Evolutionary conservation across 1,140 invertebrate genomes (phyloP).

Genomic region (Planococcus citri): DNA sequence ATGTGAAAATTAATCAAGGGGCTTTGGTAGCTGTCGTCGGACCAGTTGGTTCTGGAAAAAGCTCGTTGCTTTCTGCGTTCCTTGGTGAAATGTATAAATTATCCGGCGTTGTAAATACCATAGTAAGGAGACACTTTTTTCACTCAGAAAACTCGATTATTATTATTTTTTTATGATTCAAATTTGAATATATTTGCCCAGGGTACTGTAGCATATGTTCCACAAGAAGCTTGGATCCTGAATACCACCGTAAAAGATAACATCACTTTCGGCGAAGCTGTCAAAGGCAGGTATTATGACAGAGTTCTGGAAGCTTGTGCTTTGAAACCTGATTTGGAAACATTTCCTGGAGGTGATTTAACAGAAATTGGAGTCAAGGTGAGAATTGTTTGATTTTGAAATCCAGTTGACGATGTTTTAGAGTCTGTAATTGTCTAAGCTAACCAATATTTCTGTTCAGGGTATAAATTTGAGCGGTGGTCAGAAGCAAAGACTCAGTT

Average conservation of each 20-base stretch:
- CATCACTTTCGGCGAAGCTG: slow-evolving; percentile 37
- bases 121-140: slow-evolving; percentile 30
- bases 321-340: slow-evolving; percentile 37
- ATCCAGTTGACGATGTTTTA: no score
- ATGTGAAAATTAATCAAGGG: slow-evolving; percentile 30
- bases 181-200: slow-evolving; percentile 28
- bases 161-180: no score
- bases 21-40: slow-evolving; percentile 43
- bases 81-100: slow-evolving; percentile 39
- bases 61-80: slow-evolving; percentile 41
- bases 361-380: slow-evolving; percentile 43
- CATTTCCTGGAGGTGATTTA: slow-evolving; percentile 38
- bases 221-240: slow-evolving; percentile 46
- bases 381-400: not conserved
- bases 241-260: slow-evolving; percentile 41
- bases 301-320: slow-evolving; percentile 40
- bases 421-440: no score
- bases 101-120: slow-evolving; percentile 35
- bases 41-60: slow-evolving; percentile 44
- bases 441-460: no score
- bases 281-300: slow-evolving; percentile 37
- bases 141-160: no score
- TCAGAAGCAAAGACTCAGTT: no score
- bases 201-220: slow-evolving; percentile 39
- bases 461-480: no score